Conservation (phyloP, 2,113 vertebrate species). For the Colistium nudipinnis region DNA sequence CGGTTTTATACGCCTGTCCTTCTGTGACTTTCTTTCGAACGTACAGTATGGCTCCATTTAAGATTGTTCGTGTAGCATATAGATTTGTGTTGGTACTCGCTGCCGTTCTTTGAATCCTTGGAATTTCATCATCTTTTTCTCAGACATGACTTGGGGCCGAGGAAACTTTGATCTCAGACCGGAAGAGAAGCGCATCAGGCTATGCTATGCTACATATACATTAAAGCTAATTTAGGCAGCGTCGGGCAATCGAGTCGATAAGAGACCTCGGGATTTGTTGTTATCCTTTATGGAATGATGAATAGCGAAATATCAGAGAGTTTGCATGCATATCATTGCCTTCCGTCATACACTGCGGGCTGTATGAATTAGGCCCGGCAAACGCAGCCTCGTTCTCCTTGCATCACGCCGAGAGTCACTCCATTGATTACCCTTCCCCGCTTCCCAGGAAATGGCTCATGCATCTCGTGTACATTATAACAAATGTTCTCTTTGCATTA, state of each 20-base stretch:
- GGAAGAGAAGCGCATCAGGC: constrained; percentile 10
- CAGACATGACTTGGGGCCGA: constrained; percentile 29
- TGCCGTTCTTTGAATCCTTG: neutral
- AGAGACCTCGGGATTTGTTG: constrained; percentile 62
- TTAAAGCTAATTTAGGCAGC: constrained; percentile 16
- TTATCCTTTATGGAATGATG: constrained; percentile 60
- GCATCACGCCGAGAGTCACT: constrained; percentile 85
- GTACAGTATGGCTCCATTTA: neutral
- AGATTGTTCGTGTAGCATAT: constrained; percentile 4
- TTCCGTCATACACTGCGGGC: constrained; percentile 77
- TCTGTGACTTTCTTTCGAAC: constrained; percentile 37
- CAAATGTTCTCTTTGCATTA: constrained; percentile 99
- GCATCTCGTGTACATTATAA: constrained; percentile 99
- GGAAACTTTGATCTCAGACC: constrained; percentile 43
- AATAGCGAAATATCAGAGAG: constrained; percentile 68
- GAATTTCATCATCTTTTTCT: too few relatives aligned
- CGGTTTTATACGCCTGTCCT: constrained; percentile 57
- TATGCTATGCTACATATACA: neutral
- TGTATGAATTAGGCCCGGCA: constrained; percentile 78
- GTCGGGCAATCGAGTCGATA: constrained; percentile 30
- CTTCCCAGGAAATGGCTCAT: constrained; percentile 97
- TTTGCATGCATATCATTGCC: constrained; percentile 80
- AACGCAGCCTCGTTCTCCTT: constrained; percentile 73
- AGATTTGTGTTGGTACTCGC: constrained; percentile 5
- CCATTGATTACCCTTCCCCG: constrained; percentile 95